Base-by-base conservation (phyloP, 2,797 vertebrate species). In the Vireo griseus region DNA sequence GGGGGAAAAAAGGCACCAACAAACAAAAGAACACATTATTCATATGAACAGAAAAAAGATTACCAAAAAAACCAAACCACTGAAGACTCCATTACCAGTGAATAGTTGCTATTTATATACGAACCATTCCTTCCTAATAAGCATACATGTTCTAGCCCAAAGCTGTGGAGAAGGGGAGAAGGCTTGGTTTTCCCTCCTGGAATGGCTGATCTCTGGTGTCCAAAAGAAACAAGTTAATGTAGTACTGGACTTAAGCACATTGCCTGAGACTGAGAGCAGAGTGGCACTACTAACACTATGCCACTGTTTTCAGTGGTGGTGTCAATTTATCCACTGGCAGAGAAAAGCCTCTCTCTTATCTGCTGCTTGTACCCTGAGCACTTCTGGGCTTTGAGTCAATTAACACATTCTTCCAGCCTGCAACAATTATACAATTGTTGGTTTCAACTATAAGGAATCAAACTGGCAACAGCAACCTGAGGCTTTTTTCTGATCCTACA, bases 271-370 rank as follows among this genome's bases (percentile, higher is more conserved):
- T 4, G 20, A 68, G 24, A 95, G 35, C 19, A 44, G 17, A 2
- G 5, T 8, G 59, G 42, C 66, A 75, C 18, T 76, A 12, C 55
- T 74, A 26, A 74, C 0, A 1, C 28, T 65, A 21, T 37, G 50
- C n/a, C 50, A 28, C 67, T 52, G 52, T 48, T 76, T 76, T 76
- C 81, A 62, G 37, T 13, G 33, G n/a, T 6, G 25, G 50, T 61
- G 42, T 71, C 58, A 14, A 51, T 71, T 76, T 45, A 71, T 25
- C 37, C 57, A 37, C 57, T 17, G 47, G 61, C 19, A 75, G 33
- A 86, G 61, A 85, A 93, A 89, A 89, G 81, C 17, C 19, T 62
- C 33, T 66, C 44, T 68, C 10, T 45, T 73, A 73, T n/a, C 74
- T 91, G 40, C 45, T 85, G 24, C 39, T 80, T 61, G 15, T 29